Evolutionary conservation across 2,797 vertebrate genomes (phyloP), one percentile per base, ranked within the genome.

Genomic region (Galago senegalensis): DNA sequence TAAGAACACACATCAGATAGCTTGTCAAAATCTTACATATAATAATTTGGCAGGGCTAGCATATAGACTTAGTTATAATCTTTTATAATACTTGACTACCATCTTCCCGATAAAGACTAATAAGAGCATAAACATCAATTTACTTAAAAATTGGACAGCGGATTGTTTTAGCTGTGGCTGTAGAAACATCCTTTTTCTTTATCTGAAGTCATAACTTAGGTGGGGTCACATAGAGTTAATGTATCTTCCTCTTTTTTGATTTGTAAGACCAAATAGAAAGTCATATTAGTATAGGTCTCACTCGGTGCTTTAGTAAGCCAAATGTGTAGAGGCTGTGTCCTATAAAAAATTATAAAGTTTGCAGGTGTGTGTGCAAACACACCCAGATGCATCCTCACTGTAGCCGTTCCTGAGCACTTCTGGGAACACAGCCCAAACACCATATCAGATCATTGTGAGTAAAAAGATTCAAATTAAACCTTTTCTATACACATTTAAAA

Each of bases 391-490:
- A n/a, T 13, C 56, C 53, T 70, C 34, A 76, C 9, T 18, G 5
- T 23, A 40, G 63, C 23, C n/a, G 72, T 31, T n/a, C 37, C 7
- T 10, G 10, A 77, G 43, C 12, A 58, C n/a, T 76, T 89, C 73
- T 82, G 82, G 17, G n/a, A 40, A 85, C 40, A 82, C 0, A 56
- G 69, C 17, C 53, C 16, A 40, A 58, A 61, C 29, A 61, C 25
- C 43, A 40, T 10, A 76, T 21, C 53, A 85, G 9, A 80, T 70
- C 56, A 89, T 12, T 73, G 7, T 53, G n/a, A 93, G 18, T 1
- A 37, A 89, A 91, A 85, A 61, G 58, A 14, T 86, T 88, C 12
- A 75, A 88, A 94, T 82, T 72, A 91, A 95, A 93, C 13, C 85
- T 37, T 77, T 31, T 14, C 37, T 16, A 76, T 1, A 34, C 20